These are phyloP conservation scores for Strigamia crassipes DNA, from an alignment of 2,888 invertebrate species.

Conservation along the genomic window DNA sequence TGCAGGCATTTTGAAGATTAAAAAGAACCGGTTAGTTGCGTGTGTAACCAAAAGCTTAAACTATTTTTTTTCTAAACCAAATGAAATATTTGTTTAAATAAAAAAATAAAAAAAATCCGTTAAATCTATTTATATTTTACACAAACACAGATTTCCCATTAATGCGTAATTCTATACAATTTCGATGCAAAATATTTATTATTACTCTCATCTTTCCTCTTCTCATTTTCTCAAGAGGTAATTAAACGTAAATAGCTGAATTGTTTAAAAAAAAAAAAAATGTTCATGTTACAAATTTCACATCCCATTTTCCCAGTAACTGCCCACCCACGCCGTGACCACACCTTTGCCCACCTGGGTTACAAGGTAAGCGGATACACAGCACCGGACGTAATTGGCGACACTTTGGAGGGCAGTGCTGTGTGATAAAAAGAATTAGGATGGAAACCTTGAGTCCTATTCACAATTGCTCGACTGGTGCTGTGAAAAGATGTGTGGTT, in stretches of 20 bases:
- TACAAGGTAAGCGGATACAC: not conserved
- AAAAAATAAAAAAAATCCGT: not conserved
- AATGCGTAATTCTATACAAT: not conserved
- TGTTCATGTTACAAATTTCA: no score
- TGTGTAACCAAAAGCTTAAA: no score
- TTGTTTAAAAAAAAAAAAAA: slow-evolving; percentile 5
- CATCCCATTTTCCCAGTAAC: slow-evolving; percentile 15
- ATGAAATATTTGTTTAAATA: not conserved
- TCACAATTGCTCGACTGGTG: not conserved
- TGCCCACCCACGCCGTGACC: slow-evolving; percentile 40
- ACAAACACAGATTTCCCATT: not conserved
- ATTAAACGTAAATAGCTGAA: not conserved
- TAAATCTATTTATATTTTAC: not conserved
- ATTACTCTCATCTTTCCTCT: not conserved
- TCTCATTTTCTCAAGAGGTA: not conserved
- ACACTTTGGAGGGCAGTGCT: slow-evolving; percentile 23
- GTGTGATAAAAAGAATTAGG: slow-evolving; percentile 38
- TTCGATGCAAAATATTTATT: not conserved
- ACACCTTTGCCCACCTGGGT: slow-evolving; percentile 39
- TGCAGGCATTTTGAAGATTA: no score
- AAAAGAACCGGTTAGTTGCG: no score
- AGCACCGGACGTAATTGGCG: slow-evolving; percentile 33
- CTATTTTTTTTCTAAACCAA: no score
- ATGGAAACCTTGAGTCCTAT: not conserved
- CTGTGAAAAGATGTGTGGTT: not conserved